Base-by-base conservation (phyloP, 2,113 vertebrate genomes). In the Sebastes schlegelii region DNA sequence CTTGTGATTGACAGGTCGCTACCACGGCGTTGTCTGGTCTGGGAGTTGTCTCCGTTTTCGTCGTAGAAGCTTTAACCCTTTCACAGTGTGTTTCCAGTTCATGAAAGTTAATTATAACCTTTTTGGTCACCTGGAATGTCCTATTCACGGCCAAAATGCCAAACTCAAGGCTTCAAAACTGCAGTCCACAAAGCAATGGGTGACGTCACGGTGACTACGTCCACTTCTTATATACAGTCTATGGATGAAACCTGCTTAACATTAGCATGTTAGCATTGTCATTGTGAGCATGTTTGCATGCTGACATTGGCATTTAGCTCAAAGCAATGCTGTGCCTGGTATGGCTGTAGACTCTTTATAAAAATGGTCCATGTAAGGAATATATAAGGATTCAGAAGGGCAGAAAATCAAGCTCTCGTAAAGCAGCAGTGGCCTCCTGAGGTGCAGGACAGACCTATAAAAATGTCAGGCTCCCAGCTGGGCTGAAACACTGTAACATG, bases 381-480 rank as follows among this genome's bases (percentile, higher is more conserved):
- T 12, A 8, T 66, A 10, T 60, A 21, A 61, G 63, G 55, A 80
- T 63, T 80, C 64, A 21, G 26, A 17, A 13, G 10, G 4, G 21
- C 55, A 77, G 52, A 74, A 74, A 87, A 64, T 64, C 26, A 58
- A 80, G 55, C 46, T 68, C 57, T 54, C 64, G 54, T 70, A 54
- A 87, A 86, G 74, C 69, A 16, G 70, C 60, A 26, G 43, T 49
- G 68, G 52, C 69, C 48, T 48, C n/a, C 26, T 43, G n/a, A 62
- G 61, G 45, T 61, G 17, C n/a, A 84, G 42, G 64, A 40, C 21
- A 49, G n/a, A 14, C 17, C 42, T 57, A 72, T 77, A 68, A 81
- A 86, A 74, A 57, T 62, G 62, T 85, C 74, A 70, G 34, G 49
- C 63, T 86, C 23, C 73, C 40, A 66, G 26, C 62, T 64, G 69